Base-by-base conservation (phyloP, 2,113 vertebrate genomes). In the Pavo muticus region DNA sequence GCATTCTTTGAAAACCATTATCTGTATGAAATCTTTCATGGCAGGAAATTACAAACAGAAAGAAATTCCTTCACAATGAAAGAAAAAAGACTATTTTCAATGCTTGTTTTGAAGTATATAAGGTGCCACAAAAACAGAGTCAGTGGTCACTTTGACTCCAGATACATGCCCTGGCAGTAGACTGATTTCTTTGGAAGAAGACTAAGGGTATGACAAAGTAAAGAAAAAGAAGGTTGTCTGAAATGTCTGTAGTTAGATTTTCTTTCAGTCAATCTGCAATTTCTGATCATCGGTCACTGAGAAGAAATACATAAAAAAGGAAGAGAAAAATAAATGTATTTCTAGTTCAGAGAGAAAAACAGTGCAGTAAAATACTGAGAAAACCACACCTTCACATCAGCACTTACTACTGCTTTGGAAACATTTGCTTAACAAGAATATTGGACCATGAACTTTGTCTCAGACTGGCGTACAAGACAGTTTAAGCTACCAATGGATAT, bases 41-140 rank as follows among this genome's bases (percentile, higher is more conserved):
- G 71, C 84, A 92, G 94, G 90, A 96, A 97, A 97, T 94, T 86
- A 85, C 89, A 94, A 94, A 90, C 63, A 93, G 93, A 79, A 91
- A 94, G 45, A 94, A 97, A 95, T 91, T 95, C 89, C 64, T 94
- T 88, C 64, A 83, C 78, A 74, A 63, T 77, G 75, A 83, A 10
- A 85, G 45, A 94, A 91, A 95, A 94, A 85, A 50, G 39, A 15
- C 14, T 47, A 44, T 54, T 85, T 91, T 80, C 60, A 70, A 7
- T 69, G 24, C 5, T 63, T 85, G 18, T 79, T 93, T 83, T 63
- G 59, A 85, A 93, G 20, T 52, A 70, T 5, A 70, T 54, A 91
- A 83, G n/a, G 19, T 80, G 70, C 23, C 3, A 6, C 21, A 64
- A 75, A 90, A 87, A 57, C 57, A 16, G 52, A 44, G 90, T 72